Conservation (phyloP, 37 sponge, comb jelly and placozoan genomes). For the Hormiphora californensis region DNA sequence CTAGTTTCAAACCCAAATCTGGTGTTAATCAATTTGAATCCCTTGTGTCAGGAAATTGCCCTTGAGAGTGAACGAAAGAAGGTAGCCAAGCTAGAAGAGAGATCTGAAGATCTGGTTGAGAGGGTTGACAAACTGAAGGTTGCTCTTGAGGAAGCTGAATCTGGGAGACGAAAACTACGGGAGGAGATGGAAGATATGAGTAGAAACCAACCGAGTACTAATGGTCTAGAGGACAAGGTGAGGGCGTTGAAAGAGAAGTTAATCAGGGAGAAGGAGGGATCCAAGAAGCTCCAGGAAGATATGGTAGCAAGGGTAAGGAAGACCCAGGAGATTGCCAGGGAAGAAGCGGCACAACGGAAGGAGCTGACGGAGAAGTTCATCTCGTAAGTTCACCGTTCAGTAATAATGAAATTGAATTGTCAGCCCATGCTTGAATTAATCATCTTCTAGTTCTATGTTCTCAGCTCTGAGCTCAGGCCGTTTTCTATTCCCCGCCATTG, state of each 20-base stretch:
- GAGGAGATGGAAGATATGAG: conserved; percentile 33
- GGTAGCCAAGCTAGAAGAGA: conserved; percentile 4
- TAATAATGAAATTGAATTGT: too few relatives aligned
- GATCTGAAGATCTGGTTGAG: not conserved
- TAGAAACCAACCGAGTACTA: not conserved
- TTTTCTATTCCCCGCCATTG: too few relatives aligned
- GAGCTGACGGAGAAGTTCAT: conserved; percentile 32
- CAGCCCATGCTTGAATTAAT: too few relatives aligned
- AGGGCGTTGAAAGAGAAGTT: conserved; percentile 13
- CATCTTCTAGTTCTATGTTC: too few relatives aligned
- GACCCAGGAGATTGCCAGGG: not conserved
- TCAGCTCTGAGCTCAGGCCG: too few relatives aligned
- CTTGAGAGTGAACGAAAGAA: conserved; percentile 23
- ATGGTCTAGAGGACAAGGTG: conserved; percentile 14
- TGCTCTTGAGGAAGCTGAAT: not conserved
- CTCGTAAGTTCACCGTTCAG: not conserved
- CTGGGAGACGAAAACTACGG: not conserved
- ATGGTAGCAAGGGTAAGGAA: not conserved
- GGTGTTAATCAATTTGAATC: not conserved
- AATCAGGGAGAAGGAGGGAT: not conserved
- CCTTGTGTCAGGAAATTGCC: conserved; percentile 5
- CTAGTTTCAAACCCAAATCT: too few relatives aligned
- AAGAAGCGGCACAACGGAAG: conserved; percentile 4
- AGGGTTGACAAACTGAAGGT: conserved; percentile 10
- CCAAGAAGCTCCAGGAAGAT: conserved; percentile 24